These are phyloP conservation scores for Camponotus floridanus DNA, from an alignment of 1,140 invertebrate species.

Conservation along the genomic window DNA sequence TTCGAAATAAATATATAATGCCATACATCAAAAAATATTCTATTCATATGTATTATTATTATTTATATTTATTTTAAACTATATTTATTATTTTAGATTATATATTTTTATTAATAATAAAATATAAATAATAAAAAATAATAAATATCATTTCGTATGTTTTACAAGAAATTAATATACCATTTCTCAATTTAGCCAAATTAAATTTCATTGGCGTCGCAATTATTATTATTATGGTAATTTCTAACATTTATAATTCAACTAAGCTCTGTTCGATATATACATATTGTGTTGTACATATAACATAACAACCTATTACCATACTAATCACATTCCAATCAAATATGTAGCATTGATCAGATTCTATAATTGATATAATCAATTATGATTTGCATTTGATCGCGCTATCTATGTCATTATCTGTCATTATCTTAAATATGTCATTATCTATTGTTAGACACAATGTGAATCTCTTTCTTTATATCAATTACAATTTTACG, in stretches of 20 bases:
- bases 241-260: slow-evolving; percentile 6
- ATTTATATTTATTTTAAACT: too few relatives aligned
- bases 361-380: slow-evolving; percentile 22
- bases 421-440: slow-evolving; percentile 7
- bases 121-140: neutral
- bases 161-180: neutral
- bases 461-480: slow-evolving; percentile 14
- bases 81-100: too few relatives aligned
- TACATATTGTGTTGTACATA: neutral
- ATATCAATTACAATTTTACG: slow-evolving; percentile 45
- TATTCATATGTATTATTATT: neutral
- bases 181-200: neutral
- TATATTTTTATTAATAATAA: too few relatives aligned
- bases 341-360: slow-evolving; percentile 20
- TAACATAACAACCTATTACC: slow-evolving; percentile 25
- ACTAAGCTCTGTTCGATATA: neutral
- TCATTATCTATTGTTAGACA: slow-evolving; percentile 13
- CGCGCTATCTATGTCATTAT: slow-evolving; percentile 35
- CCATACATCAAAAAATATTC: neutral
- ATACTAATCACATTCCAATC: slow-evolving; percentile 41
- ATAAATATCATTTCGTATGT: neutral
- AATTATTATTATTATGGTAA: slow-evolving; percentile 26
- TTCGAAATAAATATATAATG: neutral
- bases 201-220: neutral
- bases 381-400: slow-evolving; percentile 51